Conservation (phyloP, 2,113 vertebrate species). For the Notarius lentiginosus region DNA sequence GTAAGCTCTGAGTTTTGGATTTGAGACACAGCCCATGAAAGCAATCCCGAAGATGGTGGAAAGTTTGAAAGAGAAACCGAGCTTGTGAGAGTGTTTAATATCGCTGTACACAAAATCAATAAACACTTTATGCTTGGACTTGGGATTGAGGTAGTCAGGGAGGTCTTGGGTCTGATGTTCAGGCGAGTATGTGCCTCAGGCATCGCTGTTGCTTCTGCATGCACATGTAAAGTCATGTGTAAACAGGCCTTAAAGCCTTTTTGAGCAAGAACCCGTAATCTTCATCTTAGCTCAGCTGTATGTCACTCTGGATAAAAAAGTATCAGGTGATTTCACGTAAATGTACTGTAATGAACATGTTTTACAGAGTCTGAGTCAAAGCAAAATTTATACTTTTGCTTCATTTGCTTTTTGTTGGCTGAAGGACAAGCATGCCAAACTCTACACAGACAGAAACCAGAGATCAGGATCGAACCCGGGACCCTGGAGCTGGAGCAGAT, state of each 20-base stretch:
- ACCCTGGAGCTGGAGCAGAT: background rate
- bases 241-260: background rate
- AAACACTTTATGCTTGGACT: background rate
- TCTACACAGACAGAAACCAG: background rate
- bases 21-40: background rate
- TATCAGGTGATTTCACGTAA: background rate
- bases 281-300: background rate
- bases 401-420: background rate
- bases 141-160: background rate
- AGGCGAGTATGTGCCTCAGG: background rate
- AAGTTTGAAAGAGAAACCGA: background rate
- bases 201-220: background rate
- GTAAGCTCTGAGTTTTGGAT: background rate
- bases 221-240: background rate
- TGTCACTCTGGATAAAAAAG: background rate
- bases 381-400: background rate
- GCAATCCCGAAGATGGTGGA: background rate
- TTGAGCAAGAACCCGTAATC: background rate
- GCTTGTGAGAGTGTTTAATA: background rate
- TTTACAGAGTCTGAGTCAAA: background rate
- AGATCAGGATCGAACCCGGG: background rate
- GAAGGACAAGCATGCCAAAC: background rate
- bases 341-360: background rate
- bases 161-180: background rate
- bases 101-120: background rate